Conservation (phyloP, 2,888 invertebrate species). For the Elmis aenea region DNA sequence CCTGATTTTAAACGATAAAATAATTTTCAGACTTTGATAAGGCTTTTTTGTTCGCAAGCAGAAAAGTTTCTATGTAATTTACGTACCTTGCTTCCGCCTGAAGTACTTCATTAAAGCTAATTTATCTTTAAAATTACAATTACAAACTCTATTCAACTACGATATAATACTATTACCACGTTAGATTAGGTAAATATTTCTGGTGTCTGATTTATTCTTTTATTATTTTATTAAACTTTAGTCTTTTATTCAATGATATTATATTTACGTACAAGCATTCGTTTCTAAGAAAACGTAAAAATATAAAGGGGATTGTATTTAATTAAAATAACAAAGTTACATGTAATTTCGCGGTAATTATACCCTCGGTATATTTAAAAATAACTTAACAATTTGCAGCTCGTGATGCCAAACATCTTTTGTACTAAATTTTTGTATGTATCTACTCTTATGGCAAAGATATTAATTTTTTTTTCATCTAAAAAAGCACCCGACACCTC, state of each 20-base stretch:
- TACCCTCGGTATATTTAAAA: too few relatives aligned
- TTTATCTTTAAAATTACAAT: constrained; percentile 34
- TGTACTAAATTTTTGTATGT: too few relatives aligned
- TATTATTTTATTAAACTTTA: constrained; percentile 13
- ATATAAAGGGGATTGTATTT: too few relatives aligned
- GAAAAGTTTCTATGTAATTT: constrained; percentile 31
- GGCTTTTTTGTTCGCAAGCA: constrained; percentile 15
- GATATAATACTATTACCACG: constrained; percentile 16
- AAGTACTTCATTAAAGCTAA: constrained; percentile 37
- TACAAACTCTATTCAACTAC: constrained; percentile 26
- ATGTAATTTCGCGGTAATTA: too few relatives aligned
- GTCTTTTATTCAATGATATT: constrained; percentile 1
- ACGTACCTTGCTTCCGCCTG: constrained; percentile 31
- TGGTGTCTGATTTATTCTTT: constrained; percentile 11
- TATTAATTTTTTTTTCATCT: too few relatives aligned
- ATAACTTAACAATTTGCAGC: too few relatives aligned
- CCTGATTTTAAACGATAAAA: constrained; percentile 28
- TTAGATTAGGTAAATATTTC: constrained; percentile 17
- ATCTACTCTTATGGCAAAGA: too few relatives aligned
- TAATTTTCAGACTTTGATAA: constrained; percentile 29
- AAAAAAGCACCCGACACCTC: too few relatives aligned
- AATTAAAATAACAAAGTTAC: too few relatives aligned
- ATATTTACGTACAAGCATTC: constrained; percentile 17
- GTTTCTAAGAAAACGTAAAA: too few relatives aligned
- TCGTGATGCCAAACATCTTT: too few relatives aligned